Base-by-base conservation (phyloP, 2,797 vertebrate genomes). In the Enteromius thamalakanensis region DNA sequence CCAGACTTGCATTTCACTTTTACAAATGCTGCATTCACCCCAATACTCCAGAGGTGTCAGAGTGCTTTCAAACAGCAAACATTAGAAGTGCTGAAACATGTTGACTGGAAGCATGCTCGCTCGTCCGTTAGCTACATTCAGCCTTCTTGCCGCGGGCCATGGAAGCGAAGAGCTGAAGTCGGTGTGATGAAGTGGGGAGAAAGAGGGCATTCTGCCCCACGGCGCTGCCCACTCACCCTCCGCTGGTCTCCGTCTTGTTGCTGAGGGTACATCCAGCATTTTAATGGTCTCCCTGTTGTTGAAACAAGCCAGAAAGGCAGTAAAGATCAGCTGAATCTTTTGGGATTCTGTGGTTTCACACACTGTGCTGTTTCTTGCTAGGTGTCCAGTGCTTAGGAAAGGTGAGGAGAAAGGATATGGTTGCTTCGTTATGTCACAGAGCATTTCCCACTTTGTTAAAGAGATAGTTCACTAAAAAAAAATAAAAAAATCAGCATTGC, bases 21-120 rank as follows among this genome's bases (percentile, higher is more conserved):
- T 47, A 83, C 83, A 80, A 76, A 82, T 17, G 34, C 67, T 51
- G 42, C 82, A 11, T 45, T 58, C 15, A 23, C 58, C 49, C 53
- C 29, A 42, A 75, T 72, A 68, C 86, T 84, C 86, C 51, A 6
- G 79, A 79, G 84, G 49, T 49, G 76, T 60, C 68, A 42, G 67
- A 84, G 75, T 69, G 85, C 79, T 85, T 75, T 74, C 55, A 75
- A 49, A 70, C 79, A 34, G 45, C 64, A 79, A 75, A 82, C 64
- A 40, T 75, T 62, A 62, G 77, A 85, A 90, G 91, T 86, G 51
- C 82, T 81, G 83, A 89, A 90, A 88, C 86, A 75, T 91, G 87
- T 90, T 82, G 85, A 84, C 82, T 79, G 67, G 77, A 71, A 60
- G 47, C 6, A 12, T 55, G 80, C 79, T 81, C n/a, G 69, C 81